Percentiles rank a stretch among this genome's conserved stretches.
Conservation (phyloP, 1,140 invertebrate species). For the Lepidurus packardi region DNA sequence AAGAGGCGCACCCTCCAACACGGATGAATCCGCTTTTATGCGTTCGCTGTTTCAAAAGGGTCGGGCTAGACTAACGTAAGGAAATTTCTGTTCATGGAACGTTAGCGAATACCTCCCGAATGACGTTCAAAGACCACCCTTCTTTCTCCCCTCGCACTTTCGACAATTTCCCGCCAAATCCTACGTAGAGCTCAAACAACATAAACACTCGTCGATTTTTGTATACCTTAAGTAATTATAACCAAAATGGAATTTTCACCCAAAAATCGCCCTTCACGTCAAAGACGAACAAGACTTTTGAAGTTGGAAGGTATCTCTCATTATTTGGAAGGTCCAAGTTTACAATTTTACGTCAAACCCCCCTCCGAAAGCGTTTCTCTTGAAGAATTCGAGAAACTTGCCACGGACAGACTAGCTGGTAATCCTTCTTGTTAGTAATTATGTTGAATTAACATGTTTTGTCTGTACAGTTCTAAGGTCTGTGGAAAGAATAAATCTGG, state of each 20-base stretch:
- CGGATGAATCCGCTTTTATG: too few species aligned
- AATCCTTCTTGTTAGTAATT: too few species aligned
- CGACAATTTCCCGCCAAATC: neutral
- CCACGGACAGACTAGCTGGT: conserved; percentile 74
- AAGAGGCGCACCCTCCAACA: too few species aligned
- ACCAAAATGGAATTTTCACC: neutral
- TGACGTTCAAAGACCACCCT: too few species aligned
- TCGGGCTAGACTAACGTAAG: too few species aligned
- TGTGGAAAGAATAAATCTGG: conserved; percentile 63
- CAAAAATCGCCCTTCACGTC: neutral
- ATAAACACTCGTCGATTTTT: neutral
- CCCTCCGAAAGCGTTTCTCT: conserved; percentile 68
- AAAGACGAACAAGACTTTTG: neutral
- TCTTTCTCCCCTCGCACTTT: neutral
- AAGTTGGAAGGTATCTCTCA: conserved; percentile 10
- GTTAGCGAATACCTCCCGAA: too few species aligned
- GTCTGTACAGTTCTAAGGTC: too few species aligned
- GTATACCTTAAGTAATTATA: neutral
- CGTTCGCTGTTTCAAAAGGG: too few species aligned
- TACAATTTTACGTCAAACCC: conserved; percentile 71
- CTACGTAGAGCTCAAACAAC: neutral
- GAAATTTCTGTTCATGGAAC: too few species aligned
- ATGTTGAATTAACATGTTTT: too few species aligned
- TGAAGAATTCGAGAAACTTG: conserved; percentile 79
- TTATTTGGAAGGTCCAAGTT: conserved; percentile 33